Conservation (phyloP, 2,113 vertebrate species). For the Craseonycteris thonglongyai region DNA sequence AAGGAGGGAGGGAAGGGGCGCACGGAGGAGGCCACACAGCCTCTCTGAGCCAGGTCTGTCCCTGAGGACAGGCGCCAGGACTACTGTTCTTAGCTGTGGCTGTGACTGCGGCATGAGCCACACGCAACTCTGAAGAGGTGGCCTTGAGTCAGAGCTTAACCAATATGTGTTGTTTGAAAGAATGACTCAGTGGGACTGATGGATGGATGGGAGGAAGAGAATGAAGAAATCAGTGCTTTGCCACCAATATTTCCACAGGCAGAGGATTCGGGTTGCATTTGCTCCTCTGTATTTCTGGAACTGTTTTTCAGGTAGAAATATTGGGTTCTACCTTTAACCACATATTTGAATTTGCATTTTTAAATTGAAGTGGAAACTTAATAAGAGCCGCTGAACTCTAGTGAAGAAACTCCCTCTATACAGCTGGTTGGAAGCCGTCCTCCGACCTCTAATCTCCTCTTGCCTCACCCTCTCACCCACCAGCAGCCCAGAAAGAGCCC, state of each 20-base stretch:
- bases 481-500: background rate
- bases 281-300: background rate
- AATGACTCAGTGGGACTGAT: fast-evolving
- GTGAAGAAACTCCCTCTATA: background rate
- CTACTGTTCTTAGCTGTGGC: slow-evolving; percentile 10
- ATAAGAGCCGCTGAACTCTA: background rate
- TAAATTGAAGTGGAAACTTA: background rate
- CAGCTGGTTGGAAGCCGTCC: background rate
- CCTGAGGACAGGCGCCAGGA: slow-evolving; percentile 55
- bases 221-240: background rate
- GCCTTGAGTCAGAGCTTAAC: background rate
- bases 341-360: background rate
- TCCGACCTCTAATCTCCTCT: background rate
- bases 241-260: background rate
- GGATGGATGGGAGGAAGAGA: background rate
- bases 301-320: background rate
- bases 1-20: slow-evolving; percentile 55
- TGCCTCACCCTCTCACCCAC: background rate
- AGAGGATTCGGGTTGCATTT: background rate
- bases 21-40: background rate
- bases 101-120: background rate
- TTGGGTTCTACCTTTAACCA: background rate
- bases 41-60: slow-evolving; percentile 27
- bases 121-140: slow-evolving; percentile 1
- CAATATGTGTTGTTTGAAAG: background rate